A percentile compares a stretch with the other conserved stretches of the same genome.
Evolutionary conservation across 2,888 invertebrate genomes (phyloP).

Genomic region (Pinctada fucata): DNA sequence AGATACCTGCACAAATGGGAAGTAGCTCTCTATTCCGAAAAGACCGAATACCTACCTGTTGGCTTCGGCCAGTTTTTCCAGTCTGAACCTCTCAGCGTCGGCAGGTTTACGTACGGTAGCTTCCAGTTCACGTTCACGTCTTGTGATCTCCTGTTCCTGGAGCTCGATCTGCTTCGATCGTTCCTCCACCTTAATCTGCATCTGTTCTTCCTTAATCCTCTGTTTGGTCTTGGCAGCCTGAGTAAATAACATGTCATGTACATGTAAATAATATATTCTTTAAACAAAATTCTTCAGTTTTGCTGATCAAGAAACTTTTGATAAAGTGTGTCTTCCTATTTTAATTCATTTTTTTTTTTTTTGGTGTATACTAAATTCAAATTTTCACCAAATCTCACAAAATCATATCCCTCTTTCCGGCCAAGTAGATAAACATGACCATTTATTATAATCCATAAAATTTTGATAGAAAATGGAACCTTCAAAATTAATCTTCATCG

Average conservation of each 20-base stretch:
- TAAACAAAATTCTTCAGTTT: neutral
- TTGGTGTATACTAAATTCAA: too few relatives aligned
- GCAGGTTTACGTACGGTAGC: conserved; percentile 95
- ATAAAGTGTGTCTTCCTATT: neutral
- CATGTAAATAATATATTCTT: neutral
- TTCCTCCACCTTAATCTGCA: conserved; percentile 93
- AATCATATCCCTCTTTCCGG: too few relatives aligned
- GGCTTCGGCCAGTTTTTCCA: conserved; percentile 96
- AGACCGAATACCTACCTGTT: conserved; percentile 80
- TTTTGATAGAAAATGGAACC: too few relatives aligned
- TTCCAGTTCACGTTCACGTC: conserved; percentile 93
- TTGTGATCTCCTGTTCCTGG: conserved; percentile 96
- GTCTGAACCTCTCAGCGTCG: conserved; percentile 92
- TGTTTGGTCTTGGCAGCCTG: conserved; percentile 90
- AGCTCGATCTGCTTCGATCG: conserved; percentile 93
- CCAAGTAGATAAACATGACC: too few relatives aligned
- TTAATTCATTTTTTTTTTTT: too few relatives aligned
- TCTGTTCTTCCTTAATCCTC: conserved; percentile 96
- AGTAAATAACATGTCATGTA: neutral
- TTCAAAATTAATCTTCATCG: too few relatives aligned
- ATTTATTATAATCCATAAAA: too few relatives aligned
- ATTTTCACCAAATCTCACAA: too few relatives aligned
- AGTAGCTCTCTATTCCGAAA: neutral
- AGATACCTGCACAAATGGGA: too few relatives aligned
- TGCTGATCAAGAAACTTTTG: neutral